Base-by-base conservation (phyloP, 2,113 vertebrate species). In the Macheiramphus alcinus region DNA sequence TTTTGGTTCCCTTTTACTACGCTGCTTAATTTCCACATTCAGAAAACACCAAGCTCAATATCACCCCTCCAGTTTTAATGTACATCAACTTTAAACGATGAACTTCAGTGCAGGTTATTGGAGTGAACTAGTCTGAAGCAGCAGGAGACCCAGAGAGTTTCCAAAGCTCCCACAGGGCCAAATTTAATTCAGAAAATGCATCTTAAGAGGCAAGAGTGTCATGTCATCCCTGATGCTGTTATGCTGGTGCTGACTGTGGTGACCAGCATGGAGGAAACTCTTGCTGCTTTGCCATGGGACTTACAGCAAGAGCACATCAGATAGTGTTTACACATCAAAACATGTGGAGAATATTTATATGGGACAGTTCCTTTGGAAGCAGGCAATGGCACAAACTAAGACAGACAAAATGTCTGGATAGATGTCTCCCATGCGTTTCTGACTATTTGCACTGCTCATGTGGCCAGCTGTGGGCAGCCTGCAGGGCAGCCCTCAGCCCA, bases 401-500 rank as follows among this genome's bases (percentile, higher is more conserved):
- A 2, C 36, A 62, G 81, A 22, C 56, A 52, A 29, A 42, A 40
- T 10, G 53, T 43, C 86, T 86, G 48, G 10, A 6, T 7, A 5
- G 38, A 38, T 40, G 13, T 48, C 20, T 83, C 48, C 36, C 6
- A 13, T 16, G 43, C 1, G 0, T 65, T 86, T 71, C 58, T 62
- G 34, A 22, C 10, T 9, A 11, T 15, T 22, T 65, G 16, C 17
- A 11, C 16, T 3, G 61, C 32, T 43, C 10, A 11, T 17, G 8
- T 11, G 11, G 38, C 32, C 6, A 7, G 36, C 2, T 0, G 1
- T 2, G 16, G 13, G 29, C 72, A 52, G 43, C 43, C 78, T 45
- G 7, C 21, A 31, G 43, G 52, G 59, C 58, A 48, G 34, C 55
- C 29, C 25, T 71, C 27, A 47, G 65, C 12, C 61, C 11, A 1